Evolutionary conservation across 1,140 invertebrate species (phyloP).

Genomic region (Pseudoatta argentina): DNA sequence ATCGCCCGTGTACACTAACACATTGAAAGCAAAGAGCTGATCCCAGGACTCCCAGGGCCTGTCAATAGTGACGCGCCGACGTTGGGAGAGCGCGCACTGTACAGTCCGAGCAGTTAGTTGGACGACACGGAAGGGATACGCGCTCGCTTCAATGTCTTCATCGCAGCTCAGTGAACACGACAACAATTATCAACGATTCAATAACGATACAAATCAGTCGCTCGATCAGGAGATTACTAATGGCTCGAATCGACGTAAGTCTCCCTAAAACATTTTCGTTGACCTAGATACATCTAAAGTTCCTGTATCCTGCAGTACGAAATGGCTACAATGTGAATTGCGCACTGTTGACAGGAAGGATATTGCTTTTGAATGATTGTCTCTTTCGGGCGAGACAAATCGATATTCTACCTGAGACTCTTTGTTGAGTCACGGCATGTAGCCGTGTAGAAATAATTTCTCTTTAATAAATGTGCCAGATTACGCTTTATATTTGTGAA

Average conservation of each 20-base stretch:
- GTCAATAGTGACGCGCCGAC: background rate
- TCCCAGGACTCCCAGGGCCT: background rate
- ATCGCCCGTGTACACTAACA: background rate
- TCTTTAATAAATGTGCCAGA: background rate
- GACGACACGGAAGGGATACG: conserved; percentile 50
- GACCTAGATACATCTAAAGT: background rate
- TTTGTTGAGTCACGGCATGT: background rate
- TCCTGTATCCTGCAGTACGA: conserved; percentile 21
- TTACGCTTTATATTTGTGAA: background rate
- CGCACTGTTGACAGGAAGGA: background rate
- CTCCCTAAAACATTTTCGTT: background rate
- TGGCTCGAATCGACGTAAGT: conserved; percentile 80
- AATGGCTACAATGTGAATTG: conserved; percentile 20
- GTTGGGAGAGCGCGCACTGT: background rate
- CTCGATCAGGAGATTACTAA: conserved; percentile 71
- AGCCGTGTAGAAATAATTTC: background rate
- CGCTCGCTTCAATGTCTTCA: conserved; percentile 74
- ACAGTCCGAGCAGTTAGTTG: background rate
- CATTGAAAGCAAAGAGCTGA: background rate
- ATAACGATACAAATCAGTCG: conserved; percentile 73
- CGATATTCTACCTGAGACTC: background rate
- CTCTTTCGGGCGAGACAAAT: background rate
- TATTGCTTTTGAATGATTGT: background rate
- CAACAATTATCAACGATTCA: conserved; percentile 80
- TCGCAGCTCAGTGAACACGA: conserved; percentile 63